phyloP scores from a whole-genome alignment of 2,113 vertebrate species.

The Istiophorus platypterus region DNA sequence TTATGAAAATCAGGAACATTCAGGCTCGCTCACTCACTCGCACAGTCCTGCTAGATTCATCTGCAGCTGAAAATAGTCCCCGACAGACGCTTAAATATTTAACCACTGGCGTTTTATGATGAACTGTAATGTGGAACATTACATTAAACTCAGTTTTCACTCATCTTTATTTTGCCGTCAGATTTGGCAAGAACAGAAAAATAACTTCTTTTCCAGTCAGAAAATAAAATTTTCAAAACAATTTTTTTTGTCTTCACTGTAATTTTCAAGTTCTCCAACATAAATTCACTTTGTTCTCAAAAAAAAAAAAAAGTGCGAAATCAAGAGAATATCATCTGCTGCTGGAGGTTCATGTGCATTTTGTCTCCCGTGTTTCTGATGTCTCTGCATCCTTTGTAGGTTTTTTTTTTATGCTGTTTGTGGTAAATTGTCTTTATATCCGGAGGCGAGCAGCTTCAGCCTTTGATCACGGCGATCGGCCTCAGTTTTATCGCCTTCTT shows the following conservation, averaged over 20 bases:
- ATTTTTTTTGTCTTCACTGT: not conserved
- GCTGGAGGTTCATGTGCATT: not conserved
- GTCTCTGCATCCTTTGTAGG: not conserved
- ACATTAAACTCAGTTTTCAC: not conserved
- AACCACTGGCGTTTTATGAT: too few relatives aligned
- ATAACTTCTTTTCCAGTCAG: not conserved
- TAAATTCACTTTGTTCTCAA: slow-evolving; percentile 13
- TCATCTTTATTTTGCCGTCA: slow-evolving; percentile 27
- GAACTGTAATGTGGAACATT: not conserved
- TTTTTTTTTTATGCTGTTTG: not conserved
- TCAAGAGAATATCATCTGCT: not conserved
- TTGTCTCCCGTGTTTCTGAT: not conserved
- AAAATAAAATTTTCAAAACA: slow-evolving; percentile 1
- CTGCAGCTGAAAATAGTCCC: too few relatives aligned
- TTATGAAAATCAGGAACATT: too few relatives aligned
- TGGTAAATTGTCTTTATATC: not conserved
- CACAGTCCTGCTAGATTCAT: too few relatives aligned
- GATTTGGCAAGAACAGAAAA: not conserved
- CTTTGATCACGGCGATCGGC: slow-evolving; percentile 98
- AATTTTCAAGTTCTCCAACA: not conserved
- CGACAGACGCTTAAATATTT: too few relatives aligned
- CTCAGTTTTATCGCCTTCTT: slow-evolving; percentile 98
- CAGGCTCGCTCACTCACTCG: too few relatives aligned
- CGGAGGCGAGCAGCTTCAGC: slow-evolving; percentile 76
- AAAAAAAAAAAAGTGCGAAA: not conserved